Conservation (phyloP, 2,113 vertebrate genomes). For the Chlamydotis undulata region DNA sequence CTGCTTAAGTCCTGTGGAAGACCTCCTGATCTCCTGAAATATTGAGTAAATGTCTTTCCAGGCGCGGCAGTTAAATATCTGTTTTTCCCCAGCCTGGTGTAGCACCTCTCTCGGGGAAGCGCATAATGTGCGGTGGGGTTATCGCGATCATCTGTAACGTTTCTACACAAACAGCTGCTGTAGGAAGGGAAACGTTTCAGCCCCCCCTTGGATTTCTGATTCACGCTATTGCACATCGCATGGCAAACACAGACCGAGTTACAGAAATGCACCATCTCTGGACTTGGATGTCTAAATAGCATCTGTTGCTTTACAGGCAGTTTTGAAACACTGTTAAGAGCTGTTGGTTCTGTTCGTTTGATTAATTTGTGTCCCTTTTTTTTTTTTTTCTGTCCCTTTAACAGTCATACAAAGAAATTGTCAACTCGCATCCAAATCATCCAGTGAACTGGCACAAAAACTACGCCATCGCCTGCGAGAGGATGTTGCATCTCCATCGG, state of each 20-base stretch:
- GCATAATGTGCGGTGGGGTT: conserved; percentile 1
- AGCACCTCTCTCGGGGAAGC: conserved; percentile 51
- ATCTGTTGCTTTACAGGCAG: conserved; percentile 2
- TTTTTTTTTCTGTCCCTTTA: not conserved
- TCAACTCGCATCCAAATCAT: conserved; percentile 80
- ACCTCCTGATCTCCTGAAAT: conserved; percentile 19
- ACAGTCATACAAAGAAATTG: conserved; percentile 90
- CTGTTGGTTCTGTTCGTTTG: not conserved
- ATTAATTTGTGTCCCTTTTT: not conserved
- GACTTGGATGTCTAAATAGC: not conserved
- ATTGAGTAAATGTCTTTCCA: conserved; percentile 59
- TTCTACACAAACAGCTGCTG: conserved; percentile 54
- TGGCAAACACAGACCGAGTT: conserved; percentile 31
- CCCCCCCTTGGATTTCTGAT: conserved; percentile 51
- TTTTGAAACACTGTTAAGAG: not conserved
- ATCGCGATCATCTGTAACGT: conserved; percentile 20
- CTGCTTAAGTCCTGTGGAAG: not conserved
- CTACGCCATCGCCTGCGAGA: conserved; percentile 92
- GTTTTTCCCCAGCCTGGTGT: not conserved
- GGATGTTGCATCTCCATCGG: conserved; percentile 82
- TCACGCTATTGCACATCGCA: conserved; percentile 27
- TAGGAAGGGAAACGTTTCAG: conserved; percentile 43
- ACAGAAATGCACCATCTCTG: conserved; percentile 8
- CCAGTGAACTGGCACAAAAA: conserved; percentile 98
- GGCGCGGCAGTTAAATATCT: conserved; percentile 31